Base-by-base conservation (phyloP, 2,113 vertebrate genomes). In the Sula dactylatra region DNA sequence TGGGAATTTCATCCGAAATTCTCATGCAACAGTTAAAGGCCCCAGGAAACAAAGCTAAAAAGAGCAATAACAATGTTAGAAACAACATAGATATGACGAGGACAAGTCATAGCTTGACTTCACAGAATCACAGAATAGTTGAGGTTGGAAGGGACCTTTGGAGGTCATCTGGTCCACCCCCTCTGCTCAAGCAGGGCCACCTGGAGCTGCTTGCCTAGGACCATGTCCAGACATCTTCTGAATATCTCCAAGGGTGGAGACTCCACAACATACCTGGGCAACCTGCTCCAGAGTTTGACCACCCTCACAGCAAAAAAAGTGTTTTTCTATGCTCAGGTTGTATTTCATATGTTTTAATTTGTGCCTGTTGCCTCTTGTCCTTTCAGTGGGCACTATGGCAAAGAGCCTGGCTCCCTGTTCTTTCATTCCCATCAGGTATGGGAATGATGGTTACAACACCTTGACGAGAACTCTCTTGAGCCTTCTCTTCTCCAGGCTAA, bases 11-110 rank as follows among this genome's bases (percentile, higher is more conserved):
- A 42, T 92, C 77, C 55, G 98, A 98, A 72, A 97, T 94, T 85
- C 97, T 90, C 0, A 19, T 98, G 95, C 98, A 98, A 74, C 98
- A 98, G 92, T 91, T 97, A 95, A 98, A 97, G 61, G 96, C 95
- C 27, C 96, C 82, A 52, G 97, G 98, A 79, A 98, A 98, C 71
- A 98, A 85, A 91, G 97, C 98, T 98, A n/a, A 82, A 96, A 93
- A 88, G 49, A 96, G 58, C 40, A 71, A 94, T 47, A 92, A 36
- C 59, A 64, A 52, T 20, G 36, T 96, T 94, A 96, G 87, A 82
- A 91, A 87, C 17, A 71, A 19, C 31, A 65, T 8, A 49, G 31
- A 8, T 36, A 34, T 20, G 44, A 50, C 38, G 32, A 17, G 27
- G 22, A 40, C 31, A 85, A 58, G 8, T 36, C 16, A 45, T 16